Base-by-base conservation (phyloP, 2,888 invertebrate species). In the Lasioglossum marginatum region DNA sequence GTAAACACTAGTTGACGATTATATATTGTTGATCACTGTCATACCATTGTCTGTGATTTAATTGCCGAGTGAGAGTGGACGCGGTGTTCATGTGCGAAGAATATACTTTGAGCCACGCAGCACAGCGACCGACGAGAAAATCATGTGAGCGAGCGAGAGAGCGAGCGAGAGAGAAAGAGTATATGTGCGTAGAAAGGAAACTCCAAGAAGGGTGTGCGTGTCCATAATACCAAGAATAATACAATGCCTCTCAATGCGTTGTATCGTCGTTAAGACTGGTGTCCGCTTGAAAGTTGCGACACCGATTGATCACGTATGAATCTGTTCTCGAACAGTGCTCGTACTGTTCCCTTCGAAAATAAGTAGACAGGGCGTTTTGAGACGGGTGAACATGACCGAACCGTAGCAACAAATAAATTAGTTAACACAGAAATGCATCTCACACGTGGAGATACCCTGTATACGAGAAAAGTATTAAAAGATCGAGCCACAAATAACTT, bases 11-110 rank as follows among this genome's bases (percentile, higher is more conserved):
- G 81, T 86, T 83, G 85, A 89, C 82, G 81, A 88, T 89, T 89
- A 85, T 76, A 63, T 77, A 87, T 89, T 90, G 88, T 91, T 91
- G 90, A 92, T 91, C 91, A 90, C 88, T 89, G 90, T 91, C 87
- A 89, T 79, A 83, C 31, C 82, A 92, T 89, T 92, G 89, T 93
- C 93, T 94, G 94, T 94, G 94, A 94, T 94, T 93, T 92, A 92
- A 92, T 92, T 93, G 91, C 90, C 89, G 92, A 92, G 88, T 77
- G 87, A 88, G 87, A 88, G 81, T 89, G 91, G 48, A 82, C 79
- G 89, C 85, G 79, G 83, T 86, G 77, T 68, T 86, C 82, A 80
- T 84, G 84, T 88, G 82, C 77, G 83, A 83, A 80, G 68, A 68
- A 68, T 23, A 63, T 66, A 79, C 79, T 81, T 66, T 83, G 76